These are phyloP conservation scores for Scomber japonicus DNA, from an alignment of 2,113 vertebrate species.

Conservation along the genomic window DNA sequence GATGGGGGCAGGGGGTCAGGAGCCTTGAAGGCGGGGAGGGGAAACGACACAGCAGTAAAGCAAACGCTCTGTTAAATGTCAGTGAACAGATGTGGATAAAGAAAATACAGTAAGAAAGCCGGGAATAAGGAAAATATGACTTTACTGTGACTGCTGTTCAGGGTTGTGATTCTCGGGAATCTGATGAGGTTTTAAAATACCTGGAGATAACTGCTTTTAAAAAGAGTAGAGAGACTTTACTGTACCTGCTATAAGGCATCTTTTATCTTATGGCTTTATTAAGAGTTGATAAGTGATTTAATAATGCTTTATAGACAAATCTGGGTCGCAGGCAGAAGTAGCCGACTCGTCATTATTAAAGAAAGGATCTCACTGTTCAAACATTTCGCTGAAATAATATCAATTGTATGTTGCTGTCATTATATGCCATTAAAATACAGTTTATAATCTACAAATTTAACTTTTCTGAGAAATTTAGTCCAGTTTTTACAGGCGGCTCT, in stretches of 20 bases:
- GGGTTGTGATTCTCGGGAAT: slow-evolving; percentile 3
- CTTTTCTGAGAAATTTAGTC: no score
- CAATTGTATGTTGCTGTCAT: no score
- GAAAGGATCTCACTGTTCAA: no score
- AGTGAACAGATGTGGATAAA: neutral
- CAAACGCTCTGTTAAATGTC: neutral
- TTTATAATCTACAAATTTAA: no score
- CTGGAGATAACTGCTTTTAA: neutral
- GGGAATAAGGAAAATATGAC: neutral
- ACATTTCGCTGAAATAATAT: no score
- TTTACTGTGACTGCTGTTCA: neutral
- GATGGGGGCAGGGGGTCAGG: slow-evolving; percentile 17
- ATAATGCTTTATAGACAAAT: no score
- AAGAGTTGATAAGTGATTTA: no score
- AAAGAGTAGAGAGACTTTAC: neutral
- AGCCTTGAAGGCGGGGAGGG: neutral
- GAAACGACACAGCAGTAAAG: slow-evolving; percentile 10
- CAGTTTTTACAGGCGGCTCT: no score
- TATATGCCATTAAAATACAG: no score
- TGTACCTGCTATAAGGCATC: neutral
- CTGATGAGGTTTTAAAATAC: neutral
- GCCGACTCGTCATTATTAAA: no score
- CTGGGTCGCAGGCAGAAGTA: no score
- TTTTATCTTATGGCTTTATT: neutral
- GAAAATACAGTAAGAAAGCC: neutral